Conservation (phyloP, 2,113 vertebrate genomes). For the Pluvialis apricaria region DNA sequence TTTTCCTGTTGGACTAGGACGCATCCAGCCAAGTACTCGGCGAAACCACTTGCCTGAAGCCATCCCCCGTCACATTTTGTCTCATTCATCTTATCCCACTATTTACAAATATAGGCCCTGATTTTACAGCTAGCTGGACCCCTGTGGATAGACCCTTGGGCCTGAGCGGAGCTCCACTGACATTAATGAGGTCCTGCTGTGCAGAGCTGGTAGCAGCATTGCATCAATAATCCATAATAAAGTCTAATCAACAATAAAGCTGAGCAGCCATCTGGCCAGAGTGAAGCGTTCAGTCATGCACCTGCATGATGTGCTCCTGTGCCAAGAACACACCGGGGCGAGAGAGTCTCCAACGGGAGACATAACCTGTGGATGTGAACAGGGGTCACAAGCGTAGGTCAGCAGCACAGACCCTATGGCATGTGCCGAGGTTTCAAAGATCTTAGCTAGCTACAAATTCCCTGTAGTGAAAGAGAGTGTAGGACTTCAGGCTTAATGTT, state of each 20-base stretch:
- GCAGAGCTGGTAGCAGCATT: background rate
- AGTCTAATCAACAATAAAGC: background rate
- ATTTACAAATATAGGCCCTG: background rate
- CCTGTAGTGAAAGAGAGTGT: background rate
- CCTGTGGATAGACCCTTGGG: background rate
- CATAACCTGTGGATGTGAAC: background rate
- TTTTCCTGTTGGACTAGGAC: background rate
- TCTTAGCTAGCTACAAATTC: background rate
- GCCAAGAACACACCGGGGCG: background rate
- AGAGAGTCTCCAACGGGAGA: background rate
- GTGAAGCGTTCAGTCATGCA: background rate
- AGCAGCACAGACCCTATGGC: background rate
- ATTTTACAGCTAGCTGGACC: background rate
- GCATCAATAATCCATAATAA: constrained; percentile 8
- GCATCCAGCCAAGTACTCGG: background rate
- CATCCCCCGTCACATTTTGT: background rate
- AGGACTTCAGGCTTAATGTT: background rate
- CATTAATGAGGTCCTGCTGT: background rate
- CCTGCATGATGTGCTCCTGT: background rate
- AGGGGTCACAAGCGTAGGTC: background rate
- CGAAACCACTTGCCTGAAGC: background rate
- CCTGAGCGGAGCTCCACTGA: background rate
- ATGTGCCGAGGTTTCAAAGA: background rate
- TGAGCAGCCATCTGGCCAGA: background rate
- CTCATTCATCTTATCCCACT: background rate